These are phyloP conservation scores for Sturnus vulgaris DNA, from an alignment of 2,113 vertebrate species.

Conservation along the genomic window DNA sequence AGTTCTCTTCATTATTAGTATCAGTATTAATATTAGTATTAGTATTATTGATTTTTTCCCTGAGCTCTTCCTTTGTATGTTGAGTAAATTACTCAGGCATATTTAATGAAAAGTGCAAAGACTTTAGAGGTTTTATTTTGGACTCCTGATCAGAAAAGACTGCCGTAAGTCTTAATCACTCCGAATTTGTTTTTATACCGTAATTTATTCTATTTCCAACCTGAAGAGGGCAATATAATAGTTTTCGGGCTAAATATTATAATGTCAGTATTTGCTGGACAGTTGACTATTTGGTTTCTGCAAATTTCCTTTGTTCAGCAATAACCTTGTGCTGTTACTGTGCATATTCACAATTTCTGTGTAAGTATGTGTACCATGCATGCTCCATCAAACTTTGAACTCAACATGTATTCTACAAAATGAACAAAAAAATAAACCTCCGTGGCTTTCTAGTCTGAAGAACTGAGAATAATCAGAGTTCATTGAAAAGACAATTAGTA, in stretches of 20 bases:
- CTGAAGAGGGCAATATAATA: not conserved
- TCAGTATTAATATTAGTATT: not conserved
- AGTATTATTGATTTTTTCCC: not conserved
- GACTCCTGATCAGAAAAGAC: not conserved
- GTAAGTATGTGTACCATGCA: not conserved
- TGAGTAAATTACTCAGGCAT: not conserved
- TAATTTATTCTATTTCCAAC: not conserved
- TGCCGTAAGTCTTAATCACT: not conserved
- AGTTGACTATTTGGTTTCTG: not conserved
- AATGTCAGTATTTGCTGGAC: not conserved
- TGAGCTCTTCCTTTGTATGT: not conserved
- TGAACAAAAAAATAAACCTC: not conserved
- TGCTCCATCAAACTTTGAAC: not conserved
- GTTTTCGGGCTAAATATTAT: not conserved
- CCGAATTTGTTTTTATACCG: not conserved
- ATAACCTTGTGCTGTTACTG: not conserved
- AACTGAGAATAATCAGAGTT: slow-evolving; percentile 11
- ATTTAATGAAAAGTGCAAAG: not conserved
- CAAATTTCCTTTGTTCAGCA: not conserved
- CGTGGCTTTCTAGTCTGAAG: not conserved
- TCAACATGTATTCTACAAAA: not conserved
- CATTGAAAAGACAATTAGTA: slow-evolving; percentile 28
- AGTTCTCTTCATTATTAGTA: not conserved
- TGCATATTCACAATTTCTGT: not conserved
- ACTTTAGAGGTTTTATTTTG: not conserved